These are phyloP conservation scores for Amphipoea oculea DNA, from an alignment of 2,888 invertebrate species.

Conservation along the genomic window DNA sequence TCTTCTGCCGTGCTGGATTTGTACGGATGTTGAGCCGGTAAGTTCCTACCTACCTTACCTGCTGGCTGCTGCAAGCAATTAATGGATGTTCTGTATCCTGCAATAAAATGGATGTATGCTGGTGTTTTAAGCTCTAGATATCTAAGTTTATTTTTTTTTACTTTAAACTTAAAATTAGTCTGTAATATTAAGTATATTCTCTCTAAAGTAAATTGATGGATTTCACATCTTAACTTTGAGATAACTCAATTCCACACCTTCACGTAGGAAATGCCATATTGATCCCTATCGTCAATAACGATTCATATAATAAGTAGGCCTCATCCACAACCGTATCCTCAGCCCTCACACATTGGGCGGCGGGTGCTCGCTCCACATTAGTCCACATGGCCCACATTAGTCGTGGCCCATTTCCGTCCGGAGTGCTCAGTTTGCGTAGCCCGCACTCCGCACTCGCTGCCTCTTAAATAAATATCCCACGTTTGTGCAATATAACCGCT, in stretches of 20 bases:
- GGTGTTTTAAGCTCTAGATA: background rate
- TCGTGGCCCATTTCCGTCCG: conserved; percentile 85
- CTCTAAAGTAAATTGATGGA: background rate
- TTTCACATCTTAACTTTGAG: background rate
- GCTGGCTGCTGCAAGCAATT: background rate
- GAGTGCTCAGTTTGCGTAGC: conserved; percentile 85
- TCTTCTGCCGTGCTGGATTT: background rate
- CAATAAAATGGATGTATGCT: background rate
- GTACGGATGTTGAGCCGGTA: background rate
- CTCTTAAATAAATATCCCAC: conserved; percentile 89
- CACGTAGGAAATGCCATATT: background rate
- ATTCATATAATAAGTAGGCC: background rate
- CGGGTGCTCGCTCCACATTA: conserved; percentile 62
- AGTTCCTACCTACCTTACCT: background rate
- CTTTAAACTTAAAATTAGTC: background rate
- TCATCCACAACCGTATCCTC: conserved; percentile 5
- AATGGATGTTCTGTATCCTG: background rate
- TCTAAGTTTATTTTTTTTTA: background rate
- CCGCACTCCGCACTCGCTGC: conserved; percentile 73
- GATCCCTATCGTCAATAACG: background rate
- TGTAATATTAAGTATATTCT: background rate
- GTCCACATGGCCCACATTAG: conserved; percentile 77
- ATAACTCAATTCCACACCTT: background rate
- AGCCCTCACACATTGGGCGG: conserved; percentile 49
- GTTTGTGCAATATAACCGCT: conserved; percentile 85